These are phyloP conservation scores for Chroicocephalus ridibundus DNA, from an alignment of 2,113 vertebrate genomes.

Conservation along the genomic window DNA sequence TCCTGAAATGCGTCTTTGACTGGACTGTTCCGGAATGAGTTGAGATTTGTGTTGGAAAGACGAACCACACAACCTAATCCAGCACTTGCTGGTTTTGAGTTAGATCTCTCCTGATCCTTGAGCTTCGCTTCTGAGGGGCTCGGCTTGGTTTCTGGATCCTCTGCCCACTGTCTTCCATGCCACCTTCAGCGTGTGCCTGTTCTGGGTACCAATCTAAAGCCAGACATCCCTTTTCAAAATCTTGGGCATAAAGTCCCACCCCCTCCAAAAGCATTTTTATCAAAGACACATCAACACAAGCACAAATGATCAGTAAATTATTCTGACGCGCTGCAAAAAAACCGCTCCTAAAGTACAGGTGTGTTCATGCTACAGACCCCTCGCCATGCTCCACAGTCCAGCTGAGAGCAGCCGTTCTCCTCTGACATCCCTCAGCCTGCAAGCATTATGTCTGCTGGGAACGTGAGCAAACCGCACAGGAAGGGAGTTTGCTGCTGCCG, in stretches of 20 bases:
- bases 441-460: background rate
- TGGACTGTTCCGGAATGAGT: background rate
- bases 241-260: background rate
- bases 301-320: background rate
- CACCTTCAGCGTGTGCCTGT: accelerated
- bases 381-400: background rate
- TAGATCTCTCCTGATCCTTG: background rate
- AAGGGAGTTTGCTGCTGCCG: background rate
- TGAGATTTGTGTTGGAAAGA: background rate
- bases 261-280: background rate
- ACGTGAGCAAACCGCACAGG: background rate
- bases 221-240: background rate
- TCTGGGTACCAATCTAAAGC: background rate
- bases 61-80: background rate
- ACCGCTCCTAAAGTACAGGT: background rate
- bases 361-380: background rate
- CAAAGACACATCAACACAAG: accelerated
- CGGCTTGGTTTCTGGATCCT: background rate
- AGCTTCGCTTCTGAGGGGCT: background rate
- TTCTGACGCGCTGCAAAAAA: background rate
- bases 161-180: background rate
- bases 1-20: background rate
- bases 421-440: background rate
- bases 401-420: conserved; percentile 14
- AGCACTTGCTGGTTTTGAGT: background rate